Evolutionary conservation across 2,113 vertebrate genomes (phyloP).

Genomic region (Mirza zaza): DNA sequence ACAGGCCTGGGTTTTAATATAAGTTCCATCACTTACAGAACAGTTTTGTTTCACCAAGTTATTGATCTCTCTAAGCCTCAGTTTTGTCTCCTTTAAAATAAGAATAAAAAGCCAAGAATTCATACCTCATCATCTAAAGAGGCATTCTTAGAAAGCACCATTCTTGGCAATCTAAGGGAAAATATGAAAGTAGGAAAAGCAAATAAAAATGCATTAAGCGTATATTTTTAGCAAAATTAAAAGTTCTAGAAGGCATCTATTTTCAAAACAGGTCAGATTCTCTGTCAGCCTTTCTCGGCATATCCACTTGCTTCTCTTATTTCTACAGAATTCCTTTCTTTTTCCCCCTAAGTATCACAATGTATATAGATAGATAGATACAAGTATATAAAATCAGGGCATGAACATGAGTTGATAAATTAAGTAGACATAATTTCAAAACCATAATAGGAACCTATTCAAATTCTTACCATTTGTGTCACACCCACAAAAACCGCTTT

Average conservation of each 20-base stretch:
- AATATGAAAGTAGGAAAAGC: background rate
- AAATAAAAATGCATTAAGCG: background rate
- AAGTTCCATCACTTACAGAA: background rate
- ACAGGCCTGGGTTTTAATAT: background rate
- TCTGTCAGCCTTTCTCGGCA: background rate
- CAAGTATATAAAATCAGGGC: slow-evolving; percentile 93
- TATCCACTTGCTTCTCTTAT: background rate
- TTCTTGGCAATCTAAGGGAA: background rate
- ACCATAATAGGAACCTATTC: slow-evolving; percentile 88
- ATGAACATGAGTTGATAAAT: slow-evolving; percentile 95
- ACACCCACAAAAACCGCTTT: slow-evolving; percentile 88
- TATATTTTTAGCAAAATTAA: background rate
- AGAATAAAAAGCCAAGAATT: background rate
- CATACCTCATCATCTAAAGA: background rate
- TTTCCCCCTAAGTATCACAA: slow-evolving; percentile 83
- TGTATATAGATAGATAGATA: slow-evolving; percentile 96
- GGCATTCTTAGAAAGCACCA: background rate
- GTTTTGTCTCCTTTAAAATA: background rate
- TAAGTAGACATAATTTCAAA: slow-evolving; percentile 93
- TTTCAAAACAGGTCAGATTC: background rate
- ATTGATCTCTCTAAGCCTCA: background rate
- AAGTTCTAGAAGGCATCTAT: background rate
- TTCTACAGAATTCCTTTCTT: background rate
- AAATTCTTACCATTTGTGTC: slow-evolving; percentile 87
- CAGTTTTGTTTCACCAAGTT: background rate